A percentile compares a stretch with the other conserved stretches of the same genome.
Conservation (phyloP, 2,888 invertebrate species). For the Nemapogon koenigi region DNA sequence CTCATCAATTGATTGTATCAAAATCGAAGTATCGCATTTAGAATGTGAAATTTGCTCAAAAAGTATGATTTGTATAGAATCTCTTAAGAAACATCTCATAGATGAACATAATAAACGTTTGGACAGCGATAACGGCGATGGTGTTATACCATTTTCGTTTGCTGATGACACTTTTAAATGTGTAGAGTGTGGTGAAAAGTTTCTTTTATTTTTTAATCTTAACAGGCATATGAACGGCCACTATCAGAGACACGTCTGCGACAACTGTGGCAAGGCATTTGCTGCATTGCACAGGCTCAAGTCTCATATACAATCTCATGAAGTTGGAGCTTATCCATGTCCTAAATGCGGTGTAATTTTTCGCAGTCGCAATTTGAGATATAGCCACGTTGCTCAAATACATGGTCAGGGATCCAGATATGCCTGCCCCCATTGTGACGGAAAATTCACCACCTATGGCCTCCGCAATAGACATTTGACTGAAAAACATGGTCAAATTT, state of each 20-base stretch:
- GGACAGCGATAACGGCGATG: slow-evolving; percentile 28
- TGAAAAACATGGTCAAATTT: slow-evolving; percentile 29
- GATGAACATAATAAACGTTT: slow-evolving; percentile 33
- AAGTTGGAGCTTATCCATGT: slow-evolving; percentile 29
- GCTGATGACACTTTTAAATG: slow-evolving; percentile 29
- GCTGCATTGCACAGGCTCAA: slow-evolving; percentile 32
- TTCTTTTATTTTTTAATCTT: slow-evolving; percentile 37
- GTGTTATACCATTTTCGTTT: slow-evolving; percentile 37
- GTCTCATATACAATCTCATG: slow-evolving; percentile 36
- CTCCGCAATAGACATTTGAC: slow-evolving; percentile 36
- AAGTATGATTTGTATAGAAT: slow-evolving; percentile 26
- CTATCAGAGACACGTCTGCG: slow-evolving; percentile 45
- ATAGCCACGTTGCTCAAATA: slow-evolving; percentile 28
- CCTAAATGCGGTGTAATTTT: slow-evolving; percentile 35
- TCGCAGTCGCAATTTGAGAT: slow-evolving; percentile 25
- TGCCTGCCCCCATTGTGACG: slow-evolving; percentile 37
- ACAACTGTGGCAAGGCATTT: slow-evolving; percentile 45
- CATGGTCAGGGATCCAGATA: slow-evolving; percentile 31
- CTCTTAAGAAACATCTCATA: slow-evolving; percentile 34
- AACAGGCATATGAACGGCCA: slow-evolving; percentile 49
- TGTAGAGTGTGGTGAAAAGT: slow-evolving; percentile 32
- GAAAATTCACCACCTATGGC: slow-evolving; percentile 37
- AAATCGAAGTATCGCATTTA: slow-evolving; percentile 40
- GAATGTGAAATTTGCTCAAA: slow-evolving; percentile 35
- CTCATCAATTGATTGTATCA: slow-evolving; percentile 29